phyloP scores from a whole-genome alignment of 2,888 invertebrate species.

The Nematopogon swammerdamellus region DNA sequence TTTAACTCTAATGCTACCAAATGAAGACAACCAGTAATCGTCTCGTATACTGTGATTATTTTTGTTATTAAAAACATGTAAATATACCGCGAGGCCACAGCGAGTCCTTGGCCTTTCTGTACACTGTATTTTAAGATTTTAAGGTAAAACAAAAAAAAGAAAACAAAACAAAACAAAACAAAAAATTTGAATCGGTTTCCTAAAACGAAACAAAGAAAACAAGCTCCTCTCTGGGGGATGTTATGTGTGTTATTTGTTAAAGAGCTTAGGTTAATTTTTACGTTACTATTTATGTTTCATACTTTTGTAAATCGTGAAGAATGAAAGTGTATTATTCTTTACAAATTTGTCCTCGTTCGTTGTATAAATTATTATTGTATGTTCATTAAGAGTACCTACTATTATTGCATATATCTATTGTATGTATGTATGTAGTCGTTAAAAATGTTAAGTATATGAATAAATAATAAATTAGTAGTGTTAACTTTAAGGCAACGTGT shows the following conservation, averaged over 20 bases:
- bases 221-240: background rate
- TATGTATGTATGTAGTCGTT: slow-evolving; percentile 45
- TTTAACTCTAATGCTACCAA: background rate
- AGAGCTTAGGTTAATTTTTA: background rate
- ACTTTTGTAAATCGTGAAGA: background rate
- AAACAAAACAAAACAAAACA: too few species aligned
- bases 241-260: background rate
- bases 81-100: background rate
- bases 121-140: background rate
- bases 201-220: slow-evolving; percentile 21
- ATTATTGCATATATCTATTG: slow-evolving; percentile 38
- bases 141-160: too few species aligned
- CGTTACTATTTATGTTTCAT: background rate
- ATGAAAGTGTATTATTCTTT: background rate
- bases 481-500: slow-evolving; percentile 59
- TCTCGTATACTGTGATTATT: background rate
- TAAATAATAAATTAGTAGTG: slow-evolving; percentile 42
- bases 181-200: slow-evolving; percentile 13
- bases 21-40: background rate
- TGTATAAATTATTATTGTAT: slow-evolving; percentile 52
- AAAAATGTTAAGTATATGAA: slow-evolving; percentile 56
- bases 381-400: slow-evolving; percentile 33
- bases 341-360: slow-evolving; percentile 27
- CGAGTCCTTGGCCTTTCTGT: background rate
- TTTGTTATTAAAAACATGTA: background rate